These are phyloP conservation scores for Rapana venosa DNA, from an alignment of 2,888 invertebrate genomes.

Conservation along the genomic window DNA sequence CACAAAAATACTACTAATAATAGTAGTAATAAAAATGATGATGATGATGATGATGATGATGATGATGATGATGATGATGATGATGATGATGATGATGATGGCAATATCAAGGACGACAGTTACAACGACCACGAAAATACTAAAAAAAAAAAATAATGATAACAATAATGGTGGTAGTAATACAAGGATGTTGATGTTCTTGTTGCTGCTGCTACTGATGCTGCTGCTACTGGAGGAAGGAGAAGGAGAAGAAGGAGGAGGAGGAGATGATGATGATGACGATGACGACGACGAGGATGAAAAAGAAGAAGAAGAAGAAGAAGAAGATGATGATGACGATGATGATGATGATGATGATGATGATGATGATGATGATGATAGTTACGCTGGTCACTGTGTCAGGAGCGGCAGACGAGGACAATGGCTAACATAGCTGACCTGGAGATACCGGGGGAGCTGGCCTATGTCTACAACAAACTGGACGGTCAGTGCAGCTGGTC, in stretches of 20 bases:
- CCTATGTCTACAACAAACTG: conserved; percentile 93
- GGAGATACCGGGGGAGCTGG: conserved; percentile 96
- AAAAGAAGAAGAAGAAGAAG: too few species aligned
- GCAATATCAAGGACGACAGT: not conserved
- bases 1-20: too few species aligned
- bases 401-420: conserved; percentile 75
- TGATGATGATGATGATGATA: not conserved
- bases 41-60: not conserved
- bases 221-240: too few species aligned
- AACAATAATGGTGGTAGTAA: not conserved
- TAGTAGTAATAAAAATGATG: not conserved
- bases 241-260: too few species aligned
- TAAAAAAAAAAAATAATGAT: too few species aligned
- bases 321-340: too few species aligned
- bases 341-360: too few species aligned
- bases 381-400: conserved; percentile 43
- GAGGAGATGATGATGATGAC: too few species aligned
- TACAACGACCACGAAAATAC: too few species aligned
- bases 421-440: conserved; percentile 88
- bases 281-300: too few species aligned
- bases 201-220: too few species aligned
- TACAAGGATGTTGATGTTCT: not conserved
- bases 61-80: not conserved
- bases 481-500: conserved; percentile 82
- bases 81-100: not conserved